Conservation (phyloP, 2,888 invertebrate species). For the Encarsia formosa region DNA sequence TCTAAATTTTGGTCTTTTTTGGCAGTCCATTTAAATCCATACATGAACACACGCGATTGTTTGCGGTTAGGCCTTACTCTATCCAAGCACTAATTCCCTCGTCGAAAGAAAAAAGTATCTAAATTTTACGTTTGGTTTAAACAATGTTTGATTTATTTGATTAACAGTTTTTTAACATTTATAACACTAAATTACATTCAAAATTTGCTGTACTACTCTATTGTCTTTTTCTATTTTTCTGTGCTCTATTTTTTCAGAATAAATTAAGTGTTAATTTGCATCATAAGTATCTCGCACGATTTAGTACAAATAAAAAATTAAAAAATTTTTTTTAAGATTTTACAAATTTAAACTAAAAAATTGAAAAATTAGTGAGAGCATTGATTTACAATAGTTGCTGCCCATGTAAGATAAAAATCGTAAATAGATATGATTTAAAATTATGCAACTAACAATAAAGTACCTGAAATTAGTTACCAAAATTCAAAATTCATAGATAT, state of each 20-base stretch:
- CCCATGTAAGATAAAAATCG: slow-evolving; percentile 16
- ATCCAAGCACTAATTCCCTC: slow-evolving; percentile 47
- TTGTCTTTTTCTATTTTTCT: slow-evolving; percentile 4
- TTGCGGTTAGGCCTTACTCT: slow-evolving; percentile 48
- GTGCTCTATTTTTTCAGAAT: slow-evolving; percentile 4
- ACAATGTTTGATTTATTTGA: neutral
- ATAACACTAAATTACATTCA: slow-evolving; percentile 16
- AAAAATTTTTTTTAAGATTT: too few relatives aligned
- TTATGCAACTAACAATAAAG: slow-evolving; percentile 11
- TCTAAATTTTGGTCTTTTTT: slow-evolving; percentile 14
- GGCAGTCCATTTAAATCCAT: neutral
- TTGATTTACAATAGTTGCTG: slow-evolving; percentile 7
- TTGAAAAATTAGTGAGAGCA: too few relatives aligned
- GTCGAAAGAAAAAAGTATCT: slow-evolving; percentile 25
- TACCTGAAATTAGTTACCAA: slow-evolving; percentile 7
- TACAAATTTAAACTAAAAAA: too few relatives aligned
- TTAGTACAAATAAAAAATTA: too few relatives aligned
- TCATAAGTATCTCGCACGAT: too few relatives aligned
- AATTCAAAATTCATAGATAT: slow-evolving; percentile 13
- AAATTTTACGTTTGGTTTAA: slow-evolving; percentile 31
- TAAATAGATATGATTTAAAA: slow-evolving; percentile 17
- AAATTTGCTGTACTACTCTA: slow-evolving; percentile 21
- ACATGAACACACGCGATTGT: slow-evolving; percentile 2
- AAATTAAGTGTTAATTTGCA: neutral
- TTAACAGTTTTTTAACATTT: slow-evolving; percentile 23